phyloP scores from a whole-genome alignment of 2,797 vertebrate species.

The Notoglanidium macrostoma region DNA sequence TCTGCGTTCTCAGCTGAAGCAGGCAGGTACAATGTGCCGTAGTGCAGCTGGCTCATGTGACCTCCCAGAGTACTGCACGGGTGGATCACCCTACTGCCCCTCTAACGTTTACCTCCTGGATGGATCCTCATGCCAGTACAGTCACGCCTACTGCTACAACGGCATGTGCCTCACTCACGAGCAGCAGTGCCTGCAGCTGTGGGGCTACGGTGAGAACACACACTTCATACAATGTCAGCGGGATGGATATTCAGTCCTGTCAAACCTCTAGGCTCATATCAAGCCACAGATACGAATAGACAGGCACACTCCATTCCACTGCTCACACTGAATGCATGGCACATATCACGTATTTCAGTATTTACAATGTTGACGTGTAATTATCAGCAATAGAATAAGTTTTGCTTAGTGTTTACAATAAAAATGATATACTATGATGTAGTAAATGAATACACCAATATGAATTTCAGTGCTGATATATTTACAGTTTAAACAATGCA shows the following conservation, averaged over 20 bases:
- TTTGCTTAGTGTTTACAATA: background rate
- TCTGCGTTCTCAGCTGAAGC: conserved; percentile 77
- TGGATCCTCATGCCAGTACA: conserved; percentile 81
- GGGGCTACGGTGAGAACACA: conserved; percentile 84
- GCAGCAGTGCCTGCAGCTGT: conserved; percentile 90
- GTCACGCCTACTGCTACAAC: conserved; percentile 85
- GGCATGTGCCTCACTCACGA: conserved; percentile 92
- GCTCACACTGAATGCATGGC: background rate
- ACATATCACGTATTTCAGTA: background rate
- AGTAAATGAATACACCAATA: background rate
- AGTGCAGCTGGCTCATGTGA: conserved; percentile 84
- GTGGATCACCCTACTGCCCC: conserved; percentile 86
- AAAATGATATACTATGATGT: background rate
- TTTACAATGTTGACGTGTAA: background rate
- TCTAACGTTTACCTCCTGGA: conserved; percentile 88
- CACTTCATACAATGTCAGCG: background rate
- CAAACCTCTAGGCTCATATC: background rate
- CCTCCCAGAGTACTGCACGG: conserved; percentile 93
- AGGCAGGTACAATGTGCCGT: conserved; percentile 85
- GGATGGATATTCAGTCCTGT: background rate
- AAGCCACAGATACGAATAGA: background rate
- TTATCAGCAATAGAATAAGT: background rate
- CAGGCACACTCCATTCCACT: background rate
- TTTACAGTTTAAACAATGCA: background rate
- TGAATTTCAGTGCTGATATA: background rate